phyloP scores from a whole-genome alignment of 2,888 invertebrate genomes.

The Keiferia lycopersicella region DNA sequence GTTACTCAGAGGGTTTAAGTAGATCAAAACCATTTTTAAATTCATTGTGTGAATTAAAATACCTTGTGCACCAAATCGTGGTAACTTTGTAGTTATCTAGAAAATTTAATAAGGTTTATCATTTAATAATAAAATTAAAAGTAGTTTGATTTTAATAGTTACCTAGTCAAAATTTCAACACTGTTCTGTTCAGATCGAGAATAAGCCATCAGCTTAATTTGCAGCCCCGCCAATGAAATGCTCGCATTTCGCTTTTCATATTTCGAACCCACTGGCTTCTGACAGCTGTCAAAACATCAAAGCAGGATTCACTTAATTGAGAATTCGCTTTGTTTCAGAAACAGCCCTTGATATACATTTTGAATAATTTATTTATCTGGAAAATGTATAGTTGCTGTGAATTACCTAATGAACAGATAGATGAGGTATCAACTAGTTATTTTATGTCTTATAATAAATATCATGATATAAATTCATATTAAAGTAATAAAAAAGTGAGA shows the following conservation, averaged over 20 bases:
- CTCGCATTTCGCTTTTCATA: conserved; percentile 4
- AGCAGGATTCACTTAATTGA: conserved; percentile 24
- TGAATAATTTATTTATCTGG: neutral
- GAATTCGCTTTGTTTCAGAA: conserved; percentile 31
- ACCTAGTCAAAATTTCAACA: no score
- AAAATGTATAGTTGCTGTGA: neutral
- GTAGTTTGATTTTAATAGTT: no score
- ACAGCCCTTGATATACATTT: neutral
- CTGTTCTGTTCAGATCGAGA: neutral
- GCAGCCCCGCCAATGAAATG: neutral
- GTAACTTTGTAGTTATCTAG: no score
- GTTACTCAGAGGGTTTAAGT: no score
- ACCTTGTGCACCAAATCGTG: no score
- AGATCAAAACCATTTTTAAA: no score
- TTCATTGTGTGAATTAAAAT: no score
- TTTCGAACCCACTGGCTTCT: conserved; percentile 9
- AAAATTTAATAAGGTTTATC: no score
- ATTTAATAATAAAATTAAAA: no score
- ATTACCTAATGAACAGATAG: neutral
- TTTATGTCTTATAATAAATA: neutral
- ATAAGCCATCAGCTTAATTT: neutral
- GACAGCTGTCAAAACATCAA: conserved; percentile 22
- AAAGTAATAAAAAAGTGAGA: no score
- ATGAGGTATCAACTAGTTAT: neutral
- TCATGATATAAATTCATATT: no score